phyloP scores from a whole-genome alignment of 2,797 vertebrate species.

The Silurus aristotelis region DNA sequence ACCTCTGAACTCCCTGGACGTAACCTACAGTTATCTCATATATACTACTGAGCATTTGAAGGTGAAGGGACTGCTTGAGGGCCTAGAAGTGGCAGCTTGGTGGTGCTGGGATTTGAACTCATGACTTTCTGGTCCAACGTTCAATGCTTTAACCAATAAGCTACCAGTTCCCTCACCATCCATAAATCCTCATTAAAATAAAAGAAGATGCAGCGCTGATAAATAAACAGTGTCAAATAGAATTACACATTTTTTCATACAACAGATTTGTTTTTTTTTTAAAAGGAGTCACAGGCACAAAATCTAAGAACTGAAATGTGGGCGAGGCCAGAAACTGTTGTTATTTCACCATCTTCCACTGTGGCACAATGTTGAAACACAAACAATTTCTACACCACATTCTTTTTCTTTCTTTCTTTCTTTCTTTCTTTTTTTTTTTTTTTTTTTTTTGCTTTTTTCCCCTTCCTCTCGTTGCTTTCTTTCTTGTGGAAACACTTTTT shows the following conservation, averaged over 20 bases:
- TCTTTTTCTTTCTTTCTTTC: constrained; percentile 1
- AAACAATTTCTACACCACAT: constrained; percentile 70
- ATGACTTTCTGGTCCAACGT: too few relatives aligned
- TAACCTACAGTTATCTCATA: too few relatives aligned
- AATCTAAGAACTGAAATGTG: background rate
- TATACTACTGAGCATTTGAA: too few relatives aligned
- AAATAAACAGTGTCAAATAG: background rate
- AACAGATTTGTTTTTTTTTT: too few relatives aligned
- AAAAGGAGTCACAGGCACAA: background rate
- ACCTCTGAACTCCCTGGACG: background rate
- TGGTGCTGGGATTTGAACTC: too few relatives aligned
- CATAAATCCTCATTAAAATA: background rate
- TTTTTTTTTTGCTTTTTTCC: constrained; percentile 7
- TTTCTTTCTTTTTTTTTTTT: constrained; percentile 6
- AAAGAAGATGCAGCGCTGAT: background rate
- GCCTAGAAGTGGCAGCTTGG: too few relatives aligned
- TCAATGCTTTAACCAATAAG: too few relatives aligned
- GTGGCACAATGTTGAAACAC: constrained; percentile 73
- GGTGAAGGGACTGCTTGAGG: too few relatives aligned
- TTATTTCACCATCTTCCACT: constrained; percentile 67
- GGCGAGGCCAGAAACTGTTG: constrained; percentile 69
- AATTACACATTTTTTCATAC: background rate
- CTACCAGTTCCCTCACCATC: too few relatives aligned
- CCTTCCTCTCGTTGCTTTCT: constrained; percentile 15
- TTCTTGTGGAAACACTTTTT: constrained; percentile 43